Evolutionary conservation across 2,888 invertebrate genomes (phyloP).

Genomic region (Diaphora mendica): DNA sequence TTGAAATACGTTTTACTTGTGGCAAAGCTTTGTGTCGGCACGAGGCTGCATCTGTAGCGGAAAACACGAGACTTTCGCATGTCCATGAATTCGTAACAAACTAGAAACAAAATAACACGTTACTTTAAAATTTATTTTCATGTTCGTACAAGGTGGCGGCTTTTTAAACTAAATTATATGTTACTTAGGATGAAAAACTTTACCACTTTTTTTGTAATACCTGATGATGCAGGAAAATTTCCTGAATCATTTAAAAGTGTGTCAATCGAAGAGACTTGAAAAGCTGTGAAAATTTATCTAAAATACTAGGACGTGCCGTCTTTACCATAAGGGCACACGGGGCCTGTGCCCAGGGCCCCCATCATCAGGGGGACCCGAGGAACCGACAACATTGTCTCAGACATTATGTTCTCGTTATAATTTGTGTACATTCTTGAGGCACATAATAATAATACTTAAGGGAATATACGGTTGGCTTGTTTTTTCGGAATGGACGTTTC

Average conservation of each 20-base stretch:
- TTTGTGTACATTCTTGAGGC: too few species aligned
- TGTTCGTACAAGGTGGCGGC: constrained; percentile 21
- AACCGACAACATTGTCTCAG: too few species aligned
- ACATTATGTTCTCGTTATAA: too few species aligned
- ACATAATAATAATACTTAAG: too few species aligned
- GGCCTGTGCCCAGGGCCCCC: too few species aligned
- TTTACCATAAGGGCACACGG: too few species aligned
- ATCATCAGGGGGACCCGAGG: too few species aligned
- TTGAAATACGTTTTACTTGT: constrained; percentile 12
- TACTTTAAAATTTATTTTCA: constrained; percentile 32
- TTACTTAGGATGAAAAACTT: constrained; percentile 22
- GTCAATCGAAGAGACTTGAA: neutral
- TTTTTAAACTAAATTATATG: constrained; percentile 51
- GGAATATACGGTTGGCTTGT: too few species aligned
- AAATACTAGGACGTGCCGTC: too few species aligned
- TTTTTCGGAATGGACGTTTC: too few species aligned
- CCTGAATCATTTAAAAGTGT: neutral
- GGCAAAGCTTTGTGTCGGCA: constrained; percentile 7
- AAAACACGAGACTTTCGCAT: constrained; percentile 20
- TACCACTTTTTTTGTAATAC: constrained; percentile 23
- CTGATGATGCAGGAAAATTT: constrained; percentile 2
- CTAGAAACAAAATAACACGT: constrained; percentile 28
- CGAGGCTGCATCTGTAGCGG: constrained; percentile 12
- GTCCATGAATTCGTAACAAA: constrained; percentile 30
- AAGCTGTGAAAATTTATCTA: too few species aligned